Percentiles rank a stretch among this genome's conserved stretches.
phyloP scores from a whole-genome alignment of 2,797 vertebrate species.

The Malacoraja senta region DNA sequence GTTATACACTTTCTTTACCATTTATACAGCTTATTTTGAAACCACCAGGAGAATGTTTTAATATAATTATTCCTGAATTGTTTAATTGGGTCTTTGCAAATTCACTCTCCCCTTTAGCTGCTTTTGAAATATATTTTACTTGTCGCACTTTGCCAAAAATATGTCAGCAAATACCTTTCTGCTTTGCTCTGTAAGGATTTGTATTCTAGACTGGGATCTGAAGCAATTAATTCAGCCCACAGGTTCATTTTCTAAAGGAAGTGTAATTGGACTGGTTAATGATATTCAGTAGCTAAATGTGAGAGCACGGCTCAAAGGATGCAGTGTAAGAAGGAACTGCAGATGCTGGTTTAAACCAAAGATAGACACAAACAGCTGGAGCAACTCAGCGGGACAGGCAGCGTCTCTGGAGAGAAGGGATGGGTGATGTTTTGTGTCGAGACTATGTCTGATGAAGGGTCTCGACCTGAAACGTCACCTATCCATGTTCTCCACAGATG shows the following conservation, averaged over 20 bases:
- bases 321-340: too few relatives aligned
- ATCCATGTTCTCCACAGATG: too few relatives aligned
- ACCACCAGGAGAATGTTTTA: not conserved
- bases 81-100: not conserved
- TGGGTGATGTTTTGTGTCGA: too few relatives aligned
- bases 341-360: too few relatives aligned
- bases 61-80: not conserved
- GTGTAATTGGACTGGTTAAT: constrained; percentile 7
- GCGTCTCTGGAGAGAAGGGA: too few relatives aligned
- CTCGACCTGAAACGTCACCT: too few relatives aligned
- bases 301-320: not conserved
- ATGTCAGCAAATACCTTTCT: not conserved
- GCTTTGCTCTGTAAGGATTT: constrained; percentile 6
- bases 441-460: too few relatives aligned
- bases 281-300: not conserved
- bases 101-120: not conserved
- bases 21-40: not conserved
- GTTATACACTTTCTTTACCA: too few relatives aligned
- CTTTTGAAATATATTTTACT: constrained; percentile 8
- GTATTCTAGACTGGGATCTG: not conserved
- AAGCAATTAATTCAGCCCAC: not conserved
- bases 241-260: constrained; percentile 18
- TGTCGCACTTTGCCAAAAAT: not conserved
- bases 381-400: too few relatives aligned
- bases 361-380: too few relatives aligned